Evolutionary conservation across 2,113 vertebrate species (phyloP).

Genomic region (Emberiza fucata): DNA sequence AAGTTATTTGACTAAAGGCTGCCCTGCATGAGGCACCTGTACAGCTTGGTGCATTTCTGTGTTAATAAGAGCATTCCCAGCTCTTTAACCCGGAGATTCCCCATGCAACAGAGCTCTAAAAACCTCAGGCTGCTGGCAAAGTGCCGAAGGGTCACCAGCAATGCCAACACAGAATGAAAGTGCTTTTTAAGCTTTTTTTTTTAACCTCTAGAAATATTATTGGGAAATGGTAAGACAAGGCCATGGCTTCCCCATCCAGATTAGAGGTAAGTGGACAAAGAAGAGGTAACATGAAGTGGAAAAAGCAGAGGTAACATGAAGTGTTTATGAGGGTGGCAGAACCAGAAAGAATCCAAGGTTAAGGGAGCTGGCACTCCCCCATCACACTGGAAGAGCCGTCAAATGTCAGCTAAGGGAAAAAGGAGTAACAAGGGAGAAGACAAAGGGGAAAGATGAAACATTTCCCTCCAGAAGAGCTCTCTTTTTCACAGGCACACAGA

Average conservation of each 20-base stretch:
- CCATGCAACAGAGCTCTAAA: background rate
- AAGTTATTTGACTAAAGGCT: conserved; percentile 43
- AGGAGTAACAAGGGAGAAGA: background rate
- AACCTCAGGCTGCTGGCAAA: background rate
- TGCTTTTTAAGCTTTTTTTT: background rate
- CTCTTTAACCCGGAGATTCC: background rate
- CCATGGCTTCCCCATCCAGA: background rate
- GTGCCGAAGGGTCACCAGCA: background rate
- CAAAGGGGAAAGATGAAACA: background rate
- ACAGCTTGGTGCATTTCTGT: background rate
- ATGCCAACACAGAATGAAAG: background rate
- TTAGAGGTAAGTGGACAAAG: background rate
- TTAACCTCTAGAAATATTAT: background rate
- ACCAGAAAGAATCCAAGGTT: background rate
- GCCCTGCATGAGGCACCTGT: background rate
- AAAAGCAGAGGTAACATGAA: background rate
- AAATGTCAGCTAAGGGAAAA: background rate
- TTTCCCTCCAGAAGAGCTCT: background rate
- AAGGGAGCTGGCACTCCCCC: rapidly evolving
- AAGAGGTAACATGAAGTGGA: rapidly evolving
- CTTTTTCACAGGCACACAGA: background rate
- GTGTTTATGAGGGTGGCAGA: background rate
- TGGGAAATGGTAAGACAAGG: background rate
- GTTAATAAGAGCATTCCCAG: background rate
- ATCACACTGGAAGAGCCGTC: background rate